Conservation (phyloP, 1,140 invertebrate species). For the Eurosta solidaginis region DNA sequence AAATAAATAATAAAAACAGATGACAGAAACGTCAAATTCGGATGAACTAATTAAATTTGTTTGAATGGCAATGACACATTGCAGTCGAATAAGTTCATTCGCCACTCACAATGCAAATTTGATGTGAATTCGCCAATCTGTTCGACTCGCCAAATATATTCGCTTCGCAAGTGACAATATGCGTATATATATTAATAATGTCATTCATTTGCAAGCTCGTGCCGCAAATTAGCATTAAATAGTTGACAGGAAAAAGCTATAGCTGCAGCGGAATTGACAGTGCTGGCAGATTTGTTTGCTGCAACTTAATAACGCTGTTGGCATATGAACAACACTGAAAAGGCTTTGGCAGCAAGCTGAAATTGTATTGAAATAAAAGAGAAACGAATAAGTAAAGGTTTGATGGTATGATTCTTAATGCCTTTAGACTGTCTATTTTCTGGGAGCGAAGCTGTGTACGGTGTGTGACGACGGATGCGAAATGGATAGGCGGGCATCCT, state of each 20-base stretch:
- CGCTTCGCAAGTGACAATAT: no score
- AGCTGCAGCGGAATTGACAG: neutral
- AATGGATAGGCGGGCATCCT: slow-evolving; percentile 2
- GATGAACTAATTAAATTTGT: no score
- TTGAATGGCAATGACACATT: no score
- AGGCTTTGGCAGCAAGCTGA: neutral
- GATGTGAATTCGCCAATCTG: no score
- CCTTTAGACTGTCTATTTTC: neutral
- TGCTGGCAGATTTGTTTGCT: neutral
- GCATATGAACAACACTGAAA: neutral
- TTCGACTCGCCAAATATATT: no score
- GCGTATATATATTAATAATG: no score
- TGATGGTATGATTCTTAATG: neutral
- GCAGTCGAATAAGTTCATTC: no score
- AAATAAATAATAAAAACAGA: no score
- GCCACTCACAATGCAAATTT: no score
- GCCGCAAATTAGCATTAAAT: neutral
- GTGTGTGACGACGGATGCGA: neutral
- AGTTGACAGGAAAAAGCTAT: neutral
- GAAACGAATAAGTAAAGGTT: neutral
- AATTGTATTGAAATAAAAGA: neutral
- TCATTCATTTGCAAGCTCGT: neutral
- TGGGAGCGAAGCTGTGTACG: neutral
- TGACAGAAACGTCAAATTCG: no score
- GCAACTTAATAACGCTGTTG: neutral